Evolutionary conservation across 2,888 invertebrate species (phyloP), one percentile per base, ranked within the genome.

Genomic region (Drosophila stalkeri): DNA sequence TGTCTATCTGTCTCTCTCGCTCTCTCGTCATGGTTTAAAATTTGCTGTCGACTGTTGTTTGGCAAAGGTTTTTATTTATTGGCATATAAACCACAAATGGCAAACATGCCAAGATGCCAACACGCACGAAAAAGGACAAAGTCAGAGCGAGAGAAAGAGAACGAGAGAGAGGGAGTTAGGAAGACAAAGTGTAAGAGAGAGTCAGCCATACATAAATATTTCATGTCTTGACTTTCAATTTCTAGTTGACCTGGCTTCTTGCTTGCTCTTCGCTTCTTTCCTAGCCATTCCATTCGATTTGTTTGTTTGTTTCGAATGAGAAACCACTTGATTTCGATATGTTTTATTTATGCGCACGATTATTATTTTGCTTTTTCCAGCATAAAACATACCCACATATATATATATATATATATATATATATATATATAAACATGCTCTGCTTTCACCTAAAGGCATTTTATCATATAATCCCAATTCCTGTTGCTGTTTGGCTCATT

Each of bases 181-280:
- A 18, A 0, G 2, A 3, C 14, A 2, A 46, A 9, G 46, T 35
- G 14, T 4, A 3, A 27, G n/a, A 7, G n/a, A 7, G n/a, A 27
- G 43, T 20, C 31, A 33, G 46, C 41, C 41, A 64, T 51, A 84
- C 81, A 84, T 84, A 84, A 86, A 84, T 84, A 84, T 84, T 84
- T 86, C 84, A 84, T 86, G 84, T 83, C 86, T 75, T 84, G 84
- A 84, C 84, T 84, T 84, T 84, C 86, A 86, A 84, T 84, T 84
- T 84, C 86, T 79, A 62, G 69, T 73, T 72, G 76, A 61, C 27
- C 62, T 35, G 54, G 23, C 33, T 33, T 35, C n/a, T 23, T 27
- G 27, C 27, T 27, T 5, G 16, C 37, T 37, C 9, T 33, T 33
- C 37, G 20, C 44, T 44, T 35, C 27, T 44, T 51, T 43, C 63